phyloP scores from a whole-genome alignment of 2,113 vertebrate species.

The Bambusicola thoracicus region DNA sequence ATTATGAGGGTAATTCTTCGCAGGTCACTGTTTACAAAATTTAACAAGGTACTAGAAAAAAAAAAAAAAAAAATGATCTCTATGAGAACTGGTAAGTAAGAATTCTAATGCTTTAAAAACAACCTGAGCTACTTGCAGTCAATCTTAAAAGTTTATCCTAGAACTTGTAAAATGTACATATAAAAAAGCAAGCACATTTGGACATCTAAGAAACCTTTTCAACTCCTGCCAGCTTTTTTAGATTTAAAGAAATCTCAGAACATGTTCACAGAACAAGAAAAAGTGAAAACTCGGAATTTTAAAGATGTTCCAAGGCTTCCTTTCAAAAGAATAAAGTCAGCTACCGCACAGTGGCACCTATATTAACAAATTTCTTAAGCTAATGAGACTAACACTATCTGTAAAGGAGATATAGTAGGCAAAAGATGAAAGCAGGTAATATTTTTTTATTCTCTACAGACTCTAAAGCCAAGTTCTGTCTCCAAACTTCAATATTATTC shows the following conservation, averaged over 20 bases:
- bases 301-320: not conserved
- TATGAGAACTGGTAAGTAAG: not conserved
- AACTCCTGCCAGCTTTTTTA: not conserved
- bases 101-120: not conserved
- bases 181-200: not conserved
- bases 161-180: not conserved
- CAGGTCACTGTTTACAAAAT: not conserved
- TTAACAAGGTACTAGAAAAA: not conserved
- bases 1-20: not conserved
- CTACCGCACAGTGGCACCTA: not conserved
- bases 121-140: not conserved
- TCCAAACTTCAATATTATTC: not conserved
- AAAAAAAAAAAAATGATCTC: not conserved
- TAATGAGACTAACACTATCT: not conserved
- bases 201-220: not conserved
- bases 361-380: not conserved
- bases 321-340: not conserved
- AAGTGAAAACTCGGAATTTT: not conserved
- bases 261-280: not conserved
- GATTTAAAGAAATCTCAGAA: not conserved
- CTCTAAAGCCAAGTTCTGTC: not conserved
- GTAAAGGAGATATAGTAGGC: not conserved
- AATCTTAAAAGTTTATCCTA: not conserved
- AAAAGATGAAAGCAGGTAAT: slow-evolving; percentile 1
- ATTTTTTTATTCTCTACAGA: not conserved